Evolutionary conservation across 2,113 vertebrate genomes (phyloP), one percentile per base, ranked within the genome.

Genomic region (Chaenogobius annularis): DNA sequence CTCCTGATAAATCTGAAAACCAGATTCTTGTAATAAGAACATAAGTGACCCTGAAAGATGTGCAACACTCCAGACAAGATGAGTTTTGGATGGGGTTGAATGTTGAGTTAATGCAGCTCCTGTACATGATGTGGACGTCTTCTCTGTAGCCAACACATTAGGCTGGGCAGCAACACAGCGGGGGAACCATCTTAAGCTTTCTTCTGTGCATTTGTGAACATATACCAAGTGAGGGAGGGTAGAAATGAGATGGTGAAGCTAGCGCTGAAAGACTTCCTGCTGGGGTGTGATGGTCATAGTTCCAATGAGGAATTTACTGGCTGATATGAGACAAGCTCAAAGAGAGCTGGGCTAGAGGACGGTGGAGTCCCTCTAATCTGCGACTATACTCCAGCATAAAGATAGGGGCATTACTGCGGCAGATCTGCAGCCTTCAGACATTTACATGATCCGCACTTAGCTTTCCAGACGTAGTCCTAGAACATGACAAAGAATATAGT

Each of bases 401-500:
- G 94, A 96, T 96, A 90, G 93, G 79, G 92, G 95, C 91, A 96
- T 98, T 96, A 98, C 91, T 88, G 90, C 85, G 81, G 89, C 87
- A 90, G 90, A 90, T 88, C 92, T 91, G 87, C 91, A 88, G 92
- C 85, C 90, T 92, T 88, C 86, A 92, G 90, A 85, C 94, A 94
- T 95, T 95, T 95, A 95, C 91, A 92, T 94, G 92, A 94, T 96
- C 93, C 94, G 88, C 83, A 94, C 93, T 94, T 91, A 90, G 88
- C 92, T 94, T 94, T 95, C 90, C 82, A 81, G 92, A 88, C 59
- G 83, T 86, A 89, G 83, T 88, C 80, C 92, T 74, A 40, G 84
- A 89, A 90, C 94, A 96, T 96, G 95, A 93, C 91, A 90, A 89
- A 83, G 94, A 97, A 97, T 96, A 95, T 93, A 90, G 86, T 82